These are phyloP conservation scores for Mirounga angustirostris DNA, from an alignment of 2,113 vertebrate species.

Conservation along the genomic window DNA sequence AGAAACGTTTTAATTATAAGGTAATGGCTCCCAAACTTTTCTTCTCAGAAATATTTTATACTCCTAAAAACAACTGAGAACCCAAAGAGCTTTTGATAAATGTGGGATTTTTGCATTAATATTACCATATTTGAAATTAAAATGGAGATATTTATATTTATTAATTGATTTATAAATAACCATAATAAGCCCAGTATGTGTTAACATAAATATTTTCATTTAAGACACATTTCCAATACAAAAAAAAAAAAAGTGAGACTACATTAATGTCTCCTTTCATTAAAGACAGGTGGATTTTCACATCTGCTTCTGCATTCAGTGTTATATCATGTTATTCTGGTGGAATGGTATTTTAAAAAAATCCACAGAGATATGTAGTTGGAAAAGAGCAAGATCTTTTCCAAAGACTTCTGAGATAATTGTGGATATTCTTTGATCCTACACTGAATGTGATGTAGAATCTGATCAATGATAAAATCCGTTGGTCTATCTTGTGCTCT, in stretches of 20 bases:
- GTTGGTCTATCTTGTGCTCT: neutral
- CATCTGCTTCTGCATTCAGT: neutral
- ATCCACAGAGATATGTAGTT: neutral
- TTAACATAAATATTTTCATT: neutral
- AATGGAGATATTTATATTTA: neutral
- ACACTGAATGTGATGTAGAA: neutral
- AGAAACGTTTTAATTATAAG: neutral
- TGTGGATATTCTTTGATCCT: neutral
- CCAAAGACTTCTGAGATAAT: neutral
- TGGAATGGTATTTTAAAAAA: neutral
- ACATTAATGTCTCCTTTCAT: neutral
- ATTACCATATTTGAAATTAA: neutral
- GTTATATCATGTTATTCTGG: neutral
- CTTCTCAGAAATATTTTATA: neutral
- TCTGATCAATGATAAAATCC: neutral
- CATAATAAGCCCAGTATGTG: neutral
- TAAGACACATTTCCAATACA: neutral
- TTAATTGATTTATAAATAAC: neutral
- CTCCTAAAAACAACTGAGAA: neutral
- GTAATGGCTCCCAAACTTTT: neutral
- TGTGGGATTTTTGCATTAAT: neutral
- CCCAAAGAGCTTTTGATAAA: neutral
- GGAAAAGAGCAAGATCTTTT: neutral
- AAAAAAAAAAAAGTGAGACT: neutral
- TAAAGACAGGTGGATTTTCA: neutral